phyloP scores from a whole-genome alignment of 1,140 invertebrate species.

The Calliopsis andreniformis region DNA sequence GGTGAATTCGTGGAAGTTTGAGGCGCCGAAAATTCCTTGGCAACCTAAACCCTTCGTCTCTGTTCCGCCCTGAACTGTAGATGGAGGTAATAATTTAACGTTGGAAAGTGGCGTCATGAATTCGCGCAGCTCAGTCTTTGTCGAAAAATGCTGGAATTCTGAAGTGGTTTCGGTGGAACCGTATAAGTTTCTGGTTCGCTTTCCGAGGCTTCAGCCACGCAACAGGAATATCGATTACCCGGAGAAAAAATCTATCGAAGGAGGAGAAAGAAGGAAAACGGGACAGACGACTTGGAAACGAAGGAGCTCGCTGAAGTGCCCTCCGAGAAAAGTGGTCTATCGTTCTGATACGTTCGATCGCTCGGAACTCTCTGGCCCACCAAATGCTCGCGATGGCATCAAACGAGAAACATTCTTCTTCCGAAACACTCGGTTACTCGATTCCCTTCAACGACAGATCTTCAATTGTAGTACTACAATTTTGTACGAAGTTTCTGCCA shows the following conservation, averaged over 20 bases:
- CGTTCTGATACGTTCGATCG: conserved; percentile 38
- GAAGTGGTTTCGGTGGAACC: neutral
- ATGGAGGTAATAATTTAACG: conserved; percentile 8
- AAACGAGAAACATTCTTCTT: neutral
- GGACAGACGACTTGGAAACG: neutral
- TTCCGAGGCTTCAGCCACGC: neutral
- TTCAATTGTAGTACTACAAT: too few relatives aligned
- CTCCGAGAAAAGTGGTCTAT: conserved; percentile 16
- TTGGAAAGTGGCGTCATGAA: neutral
- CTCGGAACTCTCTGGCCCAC: neutral
- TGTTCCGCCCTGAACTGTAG: neutral
- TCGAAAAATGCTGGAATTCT: neutral
- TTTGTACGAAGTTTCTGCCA: too few relatives aligned
- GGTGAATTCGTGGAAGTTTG: neutral
- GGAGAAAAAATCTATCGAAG: neutral
- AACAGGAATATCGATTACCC: conserved; percentile 4
- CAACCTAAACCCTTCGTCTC: too few relatives aligned
- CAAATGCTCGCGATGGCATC: neutral
- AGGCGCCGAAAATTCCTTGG: neutral
- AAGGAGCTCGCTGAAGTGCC: neutral
- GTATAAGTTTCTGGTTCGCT: neutral
- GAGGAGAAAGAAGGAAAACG: neutral
- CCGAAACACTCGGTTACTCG: neutral
- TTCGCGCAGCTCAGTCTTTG: neutral
- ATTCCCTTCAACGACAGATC: neutral